A percentile compares a stretch with the other conserved stretches of the same genome.
Conservation (phyloP, 2,888 invertebrate species). For the Sylvicola cinctus region DNA sequence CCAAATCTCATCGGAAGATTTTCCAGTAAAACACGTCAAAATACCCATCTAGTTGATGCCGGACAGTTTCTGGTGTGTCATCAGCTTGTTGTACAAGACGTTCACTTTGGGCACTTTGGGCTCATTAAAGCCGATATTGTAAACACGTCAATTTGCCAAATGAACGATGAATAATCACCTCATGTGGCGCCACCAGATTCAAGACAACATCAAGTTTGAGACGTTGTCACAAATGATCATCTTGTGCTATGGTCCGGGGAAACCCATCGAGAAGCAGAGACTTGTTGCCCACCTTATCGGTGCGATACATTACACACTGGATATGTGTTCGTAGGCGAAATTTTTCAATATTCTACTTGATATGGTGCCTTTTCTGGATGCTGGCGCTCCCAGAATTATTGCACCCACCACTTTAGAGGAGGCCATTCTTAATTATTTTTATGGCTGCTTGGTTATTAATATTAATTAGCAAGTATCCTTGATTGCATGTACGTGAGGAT, state of each 20-base stretch:
- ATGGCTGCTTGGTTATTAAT: too few species aligned
- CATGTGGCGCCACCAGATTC: slow-evolving; percentile 73
- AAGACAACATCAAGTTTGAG: slow-evolving; percentile 64
- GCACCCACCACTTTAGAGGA: slow-evolving; percentile 40
- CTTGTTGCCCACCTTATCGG: slow-evolving; percentile 34
- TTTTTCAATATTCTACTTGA: slow-evolving; percentile 74
- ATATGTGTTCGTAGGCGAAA: slow-evolving; percentile 68
- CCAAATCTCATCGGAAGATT: slow-evolving; percentile 85
- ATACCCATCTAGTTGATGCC: slow-evolving; percentile 55
- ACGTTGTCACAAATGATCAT: slow-evolving; percentile 46
- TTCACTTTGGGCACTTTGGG: slow-evolving; percentile 55
- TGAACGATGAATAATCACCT: slow-evolving; percentile 76
- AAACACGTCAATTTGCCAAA: slow-evolving; percentile 73
- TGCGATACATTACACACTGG: slow-evolving; percentile 67
- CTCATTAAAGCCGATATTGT: slow-evolving; percentile 83
- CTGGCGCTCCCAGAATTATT: slow-evolving; percentile 83
- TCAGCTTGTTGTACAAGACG: slow-evolving; percentile 69
- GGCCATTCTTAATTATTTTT: too few species aligned
- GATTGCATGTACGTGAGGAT: too few species aligned
- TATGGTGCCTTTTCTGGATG: slow-evolving; percentile 86
- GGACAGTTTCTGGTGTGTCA: slow-evolving; percentile 75
- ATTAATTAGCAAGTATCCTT: too few species aligned
- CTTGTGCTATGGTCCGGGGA: slow-evolving; percentile 61
- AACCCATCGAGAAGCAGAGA: slow-evolving; percentile 60
- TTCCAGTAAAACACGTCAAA: slow-evolving; percentile 62